phyloP scores from a whole-genome alignment of 1,140 invertebrate genomes.

The Diuraphis noxia region DNA sequence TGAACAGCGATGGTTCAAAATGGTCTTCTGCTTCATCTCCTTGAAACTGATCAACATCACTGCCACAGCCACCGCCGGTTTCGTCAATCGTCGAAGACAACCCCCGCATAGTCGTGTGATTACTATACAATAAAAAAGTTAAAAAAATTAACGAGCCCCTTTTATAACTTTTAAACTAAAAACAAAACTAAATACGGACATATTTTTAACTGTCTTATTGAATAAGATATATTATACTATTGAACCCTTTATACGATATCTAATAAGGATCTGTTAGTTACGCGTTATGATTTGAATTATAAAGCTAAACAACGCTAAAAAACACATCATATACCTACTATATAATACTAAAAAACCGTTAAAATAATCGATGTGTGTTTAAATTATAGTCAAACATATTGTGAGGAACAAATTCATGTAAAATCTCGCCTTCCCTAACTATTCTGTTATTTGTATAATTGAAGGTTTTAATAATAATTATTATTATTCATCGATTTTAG shows the following conservation, averaged over 20 bases:
- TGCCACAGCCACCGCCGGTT: background rate
- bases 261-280: background rate
- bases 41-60: background rate
- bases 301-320: background rate
- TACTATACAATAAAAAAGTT: background rate
- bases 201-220: no score
- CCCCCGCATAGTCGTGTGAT: background rate
- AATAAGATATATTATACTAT: no score
- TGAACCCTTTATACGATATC: background rate
- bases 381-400: background rate
- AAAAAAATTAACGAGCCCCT: background rate
- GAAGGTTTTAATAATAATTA: no score
- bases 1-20: slow-evolving; percentile 33
- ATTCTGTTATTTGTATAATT: no score
- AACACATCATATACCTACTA: no score
- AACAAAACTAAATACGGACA: background rate
- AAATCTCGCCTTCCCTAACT: background rate
- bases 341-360: background rate
- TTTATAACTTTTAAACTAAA: background rate
- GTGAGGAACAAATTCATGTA: background rate
- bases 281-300: background rate
- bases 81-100: background rate
- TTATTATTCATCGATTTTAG: no score
- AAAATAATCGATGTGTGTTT: background rate
- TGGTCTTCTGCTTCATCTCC: slow-evolving; percentile 13